Percentiles rank a stretch among this genome's conserved stretches.
These are phyloP conservation scores for Acrocephalus kingi DNA, from an alignment of 2,113 vertebrate species.

Conservation along the genomic window DNA sequence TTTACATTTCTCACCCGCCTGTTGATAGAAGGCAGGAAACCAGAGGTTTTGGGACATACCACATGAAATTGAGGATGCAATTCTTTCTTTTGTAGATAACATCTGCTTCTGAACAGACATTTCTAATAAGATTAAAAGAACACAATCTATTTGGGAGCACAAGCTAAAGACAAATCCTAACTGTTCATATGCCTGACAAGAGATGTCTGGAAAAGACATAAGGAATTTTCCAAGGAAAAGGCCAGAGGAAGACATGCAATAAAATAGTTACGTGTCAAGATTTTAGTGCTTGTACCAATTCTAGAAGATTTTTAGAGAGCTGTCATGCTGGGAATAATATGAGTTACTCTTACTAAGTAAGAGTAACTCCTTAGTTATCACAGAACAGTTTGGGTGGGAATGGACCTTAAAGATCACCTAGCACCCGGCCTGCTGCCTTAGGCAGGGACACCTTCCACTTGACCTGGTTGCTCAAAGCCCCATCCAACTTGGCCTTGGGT, in stretches of 20 bases:
- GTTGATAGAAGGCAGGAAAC: background rate
- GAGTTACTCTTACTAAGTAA: background rate
- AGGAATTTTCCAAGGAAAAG: background rate
- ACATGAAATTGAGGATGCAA: accelerated
- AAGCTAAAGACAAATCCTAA: background rate
- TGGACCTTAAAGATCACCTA: background rate
- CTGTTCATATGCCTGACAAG: background rate
- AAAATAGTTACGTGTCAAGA: background rate
- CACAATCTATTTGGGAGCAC: accelerated
- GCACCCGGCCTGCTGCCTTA: background rate
- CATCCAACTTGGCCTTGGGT: background rate
- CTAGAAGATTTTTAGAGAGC: background rate
- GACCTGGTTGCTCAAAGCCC: background rate
- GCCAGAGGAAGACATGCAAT: background rate
- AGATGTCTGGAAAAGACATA: background rate
- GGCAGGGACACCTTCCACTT: background rate
- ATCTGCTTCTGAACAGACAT: background rate
- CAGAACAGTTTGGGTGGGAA: background rate
- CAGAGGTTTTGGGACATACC: background rate
- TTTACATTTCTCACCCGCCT: background rate
- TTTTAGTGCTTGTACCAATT: background rate
- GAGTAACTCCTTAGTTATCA: background rate
- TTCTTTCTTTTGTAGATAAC: background rate
- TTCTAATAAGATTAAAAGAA: background rate
- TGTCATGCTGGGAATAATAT: background rate